Percentiles rank a stretch among this genome's conserved stretches.
phyloP scores from a whole-genome alignment of 2,113 vertebrate species.

The Macquaria ambigua region DNA sequence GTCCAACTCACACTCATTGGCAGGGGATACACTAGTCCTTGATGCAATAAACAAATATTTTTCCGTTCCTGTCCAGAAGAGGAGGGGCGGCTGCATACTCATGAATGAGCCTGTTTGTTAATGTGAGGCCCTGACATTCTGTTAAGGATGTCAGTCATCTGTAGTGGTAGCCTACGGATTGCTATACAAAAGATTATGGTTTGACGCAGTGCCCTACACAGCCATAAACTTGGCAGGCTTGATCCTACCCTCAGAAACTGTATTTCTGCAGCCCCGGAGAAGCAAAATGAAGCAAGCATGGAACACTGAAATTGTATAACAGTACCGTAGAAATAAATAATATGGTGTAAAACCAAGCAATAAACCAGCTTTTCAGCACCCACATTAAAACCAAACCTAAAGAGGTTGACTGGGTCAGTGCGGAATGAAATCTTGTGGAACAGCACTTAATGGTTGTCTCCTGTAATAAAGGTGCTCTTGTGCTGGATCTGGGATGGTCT shows the following conservation, averaged over 20 bases:
- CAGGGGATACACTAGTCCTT: constrained; percentile 80
- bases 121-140: constrained; percentile 74
- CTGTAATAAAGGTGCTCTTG: constrained; percentile 68
- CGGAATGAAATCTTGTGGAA: constrained; percentile 68
- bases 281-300: constrained; percentile 28
- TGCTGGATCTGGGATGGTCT: constrained; percentile 58
- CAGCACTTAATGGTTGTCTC: constrained; percentile 73
- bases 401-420: constrained; percentile 70
- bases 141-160: constrained; percentile 58
- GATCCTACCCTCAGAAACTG: constrained; percentile 10
- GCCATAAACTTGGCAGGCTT: constrained; percentile 47
- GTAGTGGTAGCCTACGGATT: constrained; percentile 41
- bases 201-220: constrained; percentile 51
- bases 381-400: constrained; percentile 50
- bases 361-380: constrained; percentile 55
- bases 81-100: constrained; percentile 54
- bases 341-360: constrained; percentile 48
- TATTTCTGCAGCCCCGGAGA: constrained; percentile 4
- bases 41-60: constrained; percentile 87
- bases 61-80: constrained; percentile 72
- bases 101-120: constrained; percentile 83
- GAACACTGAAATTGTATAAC: constrained; percentile 43
- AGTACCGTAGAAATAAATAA: constrained; percentile 51
- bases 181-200: constrained; percentile 61
- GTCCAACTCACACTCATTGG: constrained; percentile 38